Base-by-base conservation (phyloP, 2,888 invertebrate species). In the Hirtodrosophila alboralis region DNA sequence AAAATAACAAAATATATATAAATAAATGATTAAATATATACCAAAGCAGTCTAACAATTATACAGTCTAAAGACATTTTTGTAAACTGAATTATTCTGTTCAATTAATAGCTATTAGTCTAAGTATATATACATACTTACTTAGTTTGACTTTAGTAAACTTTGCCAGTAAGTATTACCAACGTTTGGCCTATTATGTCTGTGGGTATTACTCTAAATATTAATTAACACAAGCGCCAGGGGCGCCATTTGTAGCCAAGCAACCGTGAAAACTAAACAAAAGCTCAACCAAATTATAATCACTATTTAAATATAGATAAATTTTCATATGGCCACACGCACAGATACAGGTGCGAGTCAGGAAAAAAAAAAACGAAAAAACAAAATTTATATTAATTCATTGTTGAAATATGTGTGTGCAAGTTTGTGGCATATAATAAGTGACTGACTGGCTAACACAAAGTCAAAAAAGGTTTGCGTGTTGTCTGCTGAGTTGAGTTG, bases 391-490 rank as follows among this genome's bases (percentile, higher is more conserved):
- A 72, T 65, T 69, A 78, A 81, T 69, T 69, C 77, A 69, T 72
- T 78, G 75, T 68, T 68, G 76, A 79, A 73, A 61, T 66, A 61
- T 61, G 44, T 58, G 44, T 58, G 57, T 14, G 30, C 5, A 41
- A 38, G 48, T 14, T 37, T 65, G 64, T 60, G 60, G 71, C 60
- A 65, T 60, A 36, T 56, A 60, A 60, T 51, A 49, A 52, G 21
- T 56, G 60, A 40, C 43, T 68, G 45, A 30, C 54, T 56, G 34
- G n/a, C 31, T 67, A 83, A 58, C 83, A 69, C 59, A 75, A 83
- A 78, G 77, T 78, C 75, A 83, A 59, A n/a, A n/a, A n/a, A 69
- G 65, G 62, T 28, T 76, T 80, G 84, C 84, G 81, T 80, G 77
- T 72, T 66, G 59, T 60, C 77, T 76, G 63, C 62, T 27, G 33